Percentiles rank a stretch among this genome's conserved stretches.
Conservation (phyloP, 2,888 invertebrate species). For the Machimus atricapillus region DNA sequence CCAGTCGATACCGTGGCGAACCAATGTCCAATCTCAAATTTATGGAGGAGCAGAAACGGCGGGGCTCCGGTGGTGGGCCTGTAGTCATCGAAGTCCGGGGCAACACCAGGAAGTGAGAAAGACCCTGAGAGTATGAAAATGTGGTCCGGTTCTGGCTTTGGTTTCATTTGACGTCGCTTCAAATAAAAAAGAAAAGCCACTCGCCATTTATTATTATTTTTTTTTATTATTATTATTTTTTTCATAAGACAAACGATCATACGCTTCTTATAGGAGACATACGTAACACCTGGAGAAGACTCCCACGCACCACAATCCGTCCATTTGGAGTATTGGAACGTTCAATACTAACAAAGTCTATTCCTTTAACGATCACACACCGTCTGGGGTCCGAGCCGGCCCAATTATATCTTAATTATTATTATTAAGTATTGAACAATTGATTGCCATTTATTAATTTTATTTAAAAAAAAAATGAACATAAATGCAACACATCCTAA, state of each 20-base stretch:
- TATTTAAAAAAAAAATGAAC: constrained; percentile 26
- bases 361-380: constrained; percentile 8
- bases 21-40: constrained; percentile 65
- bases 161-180: constrained; percentile 61
- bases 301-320: background rate
- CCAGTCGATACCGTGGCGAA: constrained; percentile 68
- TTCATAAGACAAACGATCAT: background rate
- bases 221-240: too few species aligned
- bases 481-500: constrained; percentile 28
- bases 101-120: constrained; percentile 48
- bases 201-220: background rate
- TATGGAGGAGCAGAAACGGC: constrained; percentile 65
- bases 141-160: constrained; percentile 53
- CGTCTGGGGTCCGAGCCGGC: background rate
- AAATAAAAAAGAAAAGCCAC: constrained; percentile 61
- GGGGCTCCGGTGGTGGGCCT: constrained; percentile 62
- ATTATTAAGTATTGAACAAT: background rate
- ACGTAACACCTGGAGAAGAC: background rate
- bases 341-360: constrained; percentile 36
- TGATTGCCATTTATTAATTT: constrained; percentile 39
- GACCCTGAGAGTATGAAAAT: background rate
- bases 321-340: constrained; percentile 32
- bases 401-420: background rate
- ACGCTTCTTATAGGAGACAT: constrained; percentile 7
- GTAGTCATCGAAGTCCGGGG: constrained; percentile 70